Evolutionary conservation across 1,140 invertebrate species (phyloP).

Genomic region (Neelides sp.): DNA sequence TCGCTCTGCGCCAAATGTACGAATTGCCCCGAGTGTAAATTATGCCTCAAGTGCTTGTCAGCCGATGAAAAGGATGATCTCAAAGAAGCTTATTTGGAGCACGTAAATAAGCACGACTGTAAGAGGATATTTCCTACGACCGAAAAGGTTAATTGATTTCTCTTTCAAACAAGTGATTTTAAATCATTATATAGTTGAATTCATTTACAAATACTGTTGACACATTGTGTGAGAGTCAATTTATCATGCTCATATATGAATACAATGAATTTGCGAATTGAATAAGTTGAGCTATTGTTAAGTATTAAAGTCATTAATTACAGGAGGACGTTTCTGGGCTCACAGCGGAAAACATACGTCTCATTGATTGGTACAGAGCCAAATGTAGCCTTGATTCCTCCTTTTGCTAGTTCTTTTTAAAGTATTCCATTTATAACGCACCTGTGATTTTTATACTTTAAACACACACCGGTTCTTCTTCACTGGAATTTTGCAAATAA

Average conservation of each 20-base stretch:
- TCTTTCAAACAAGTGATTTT: conserved; percentile 37
- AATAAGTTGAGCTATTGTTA: conserved; percentile 4
- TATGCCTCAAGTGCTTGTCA: conserved; percentile 67
- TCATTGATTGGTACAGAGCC: no score
- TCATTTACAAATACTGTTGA: neutral
- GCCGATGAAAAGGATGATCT: conserved; percentile 46
- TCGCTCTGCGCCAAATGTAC: conserved; percentile 1
- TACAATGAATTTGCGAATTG: neutral
- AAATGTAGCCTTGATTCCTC: no score
- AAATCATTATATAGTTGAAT: neutral
- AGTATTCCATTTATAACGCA: no score
- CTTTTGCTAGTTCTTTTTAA: no score
- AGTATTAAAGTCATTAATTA: neutral
- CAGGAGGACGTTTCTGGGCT: no score
- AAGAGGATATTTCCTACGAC: conserved; percentile 64
- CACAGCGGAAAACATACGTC: no score
- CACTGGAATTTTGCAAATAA: no score
- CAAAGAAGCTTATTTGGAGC: conserved; percentile 59
- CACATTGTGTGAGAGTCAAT: neutral
- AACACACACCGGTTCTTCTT: no score
- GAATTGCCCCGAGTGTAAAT: conserved; percentile 52
- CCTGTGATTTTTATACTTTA: no score
- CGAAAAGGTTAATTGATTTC: conserved; percentile 39
- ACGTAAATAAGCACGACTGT: conserved; percentile 61
- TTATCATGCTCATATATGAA: neutral